Conservation (phyloP, 2,888 invertebrate genomes). For the Acanthopleura granulata region DNA sequence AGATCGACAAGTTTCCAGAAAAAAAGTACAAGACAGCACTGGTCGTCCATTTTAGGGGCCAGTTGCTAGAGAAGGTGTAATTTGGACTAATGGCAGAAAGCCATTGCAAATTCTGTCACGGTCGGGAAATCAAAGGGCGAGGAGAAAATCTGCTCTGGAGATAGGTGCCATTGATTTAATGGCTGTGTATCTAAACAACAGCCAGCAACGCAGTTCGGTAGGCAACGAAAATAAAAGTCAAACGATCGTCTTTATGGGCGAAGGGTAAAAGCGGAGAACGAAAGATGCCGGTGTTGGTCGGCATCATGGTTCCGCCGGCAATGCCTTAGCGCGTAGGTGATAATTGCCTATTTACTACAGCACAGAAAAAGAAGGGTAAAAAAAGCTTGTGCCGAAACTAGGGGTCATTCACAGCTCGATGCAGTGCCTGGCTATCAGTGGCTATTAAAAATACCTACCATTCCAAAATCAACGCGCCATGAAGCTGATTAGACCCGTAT, state of each 20-base stretch:
- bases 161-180: neutral
- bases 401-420: too few species aligned
- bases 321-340: neutral
- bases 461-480: too few species aligned
- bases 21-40: too few species aligned
- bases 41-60: too few species aligned
- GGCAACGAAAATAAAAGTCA: conserved; percentile 3
- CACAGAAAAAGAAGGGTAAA: too few species aligned
- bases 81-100: neutral
- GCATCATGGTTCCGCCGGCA: neutral
- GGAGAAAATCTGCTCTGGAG: neutral
- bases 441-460: too few species aligned
- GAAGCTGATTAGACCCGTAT: neutral
- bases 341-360: conserved; percentile 5
- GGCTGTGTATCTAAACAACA: neutral
- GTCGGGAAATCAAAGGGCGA: neutral
- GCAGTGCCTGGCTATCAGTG: too few species aligned
- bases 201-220: neutral
- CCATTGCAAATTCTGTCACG: conserved; percentile 6
- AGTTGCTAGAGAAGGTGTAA: neutral
- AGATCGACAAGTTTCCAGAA: too few species aligned
- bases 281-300: too few species aligned
- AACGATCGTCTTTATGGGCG: conserved; percentile 1
- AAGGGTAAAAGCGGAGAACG: too few species aligned
- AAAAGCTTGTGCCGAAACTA: too few species aligned